phyloP scores from a whole-genome alignment of 2,113 vertebrate species.

The Natator depressus region DNA sequence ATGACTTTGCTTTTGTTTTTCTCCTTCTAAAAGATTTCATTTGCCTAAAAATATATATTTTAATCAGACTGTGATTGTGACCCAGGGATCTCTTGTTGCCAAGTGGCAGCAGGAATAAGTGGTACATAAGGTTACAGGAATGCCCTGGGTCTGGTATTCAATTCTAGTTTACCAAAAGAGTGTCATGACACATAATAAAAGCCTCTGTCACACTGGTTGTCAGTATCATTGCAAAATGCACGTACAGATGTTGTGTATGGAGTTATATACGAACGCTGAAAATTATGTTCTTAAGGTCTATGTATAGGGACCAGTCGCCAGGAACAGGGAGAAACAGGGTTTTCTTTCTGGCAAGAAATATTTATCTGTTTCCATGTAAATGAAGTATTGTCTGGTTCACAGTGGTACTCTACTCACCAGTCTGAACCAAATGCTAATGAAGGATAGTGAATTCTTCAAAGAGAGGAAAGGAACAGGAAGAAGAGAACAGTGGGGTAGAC shows the following conservation, averaged over 20 bases:
- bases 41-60: too few relatives aligned
- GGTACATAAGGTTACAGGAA: not conserved
- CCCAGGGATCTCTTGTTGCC: too few relatives aligned
- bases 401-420: not conserved
- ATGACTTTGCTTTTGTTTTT: not conserved
- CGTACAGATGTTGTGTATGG: not conserved
- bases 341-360: not conserved
- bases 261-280: not conserved
- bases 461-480: not conserved
- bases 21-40: not conserved
- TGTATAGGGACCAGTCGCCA: not conserved
- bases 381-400: not conserved
- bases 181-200: not conserved
- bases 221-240: not conserved
- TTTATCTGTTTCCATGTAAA: not conserved
- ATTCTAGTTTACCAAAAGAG: not conserved
- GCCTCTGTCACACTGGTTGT: not conserved
- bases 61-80: not conserved
- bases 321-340: not conserved
- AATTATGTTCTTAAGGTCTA: not conserved
- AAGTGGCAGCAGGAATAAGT: not conserved
- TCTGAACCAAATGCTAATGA: not conserved
- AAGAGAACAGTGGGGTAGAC: not conserved
- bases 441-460: not conserved
- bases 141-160: not conserved